Conservation (phyloP, 2,888 invertebrate species). For the Elmis aenea region DNA sequence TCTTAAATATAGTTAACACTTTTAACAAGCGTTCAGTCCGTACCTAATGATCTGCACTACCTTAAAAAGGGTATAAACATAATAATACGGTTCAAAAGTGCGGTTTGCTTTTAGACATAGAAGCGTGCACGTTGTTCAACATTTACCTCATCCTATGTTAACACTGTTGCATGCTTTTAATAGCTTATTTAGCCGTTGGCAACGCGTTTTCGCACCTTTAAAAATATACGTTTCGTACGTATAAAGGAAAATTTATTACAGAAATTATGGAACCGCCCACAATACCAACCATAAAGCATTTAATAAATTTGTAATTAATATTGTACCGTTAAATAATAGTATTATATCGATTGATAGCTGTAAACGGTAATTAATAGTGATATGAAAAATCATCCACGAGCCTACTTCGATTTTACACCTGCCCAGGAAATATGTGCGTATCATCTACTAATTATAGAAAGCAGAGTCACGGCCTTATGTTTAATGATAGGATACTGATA, state of each 20-base stretch:
- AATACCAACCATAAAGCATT: slow-evolving; percentile 2
- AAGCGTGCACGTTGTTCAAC: slow-evolving; percentile 18
- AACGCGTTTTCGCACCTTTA: slow-evolving; percentile 18
- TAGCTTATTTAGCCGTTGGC: slow-evolving; percentile 14
- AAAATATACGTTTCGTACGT: slow-evolving; percentile 12
- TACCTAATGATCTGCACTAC: slow-evolving; percentile 12
- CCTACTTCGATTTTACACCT: slow-evolving; percentile 23
- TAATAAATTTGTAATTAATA: slow-evolving; percentile 2
- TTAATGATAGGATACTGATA: slow-evolving; percentile 15
- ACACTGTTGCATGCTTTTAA: slow-evolving; percentile 19
- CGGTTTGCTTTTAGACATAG: slow-evolving; percentile 18
- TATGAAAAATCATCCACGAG: slow-evolving; percentile 18
- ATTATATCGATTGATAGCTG: slow-evolving; percentile 13
- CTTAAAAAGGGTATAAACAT: slow-evolving; percentile 8
- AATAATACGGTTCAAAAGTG: slow-evolving; percentile 15
- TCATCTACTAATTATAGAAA: slow-evolving; percentile 27
- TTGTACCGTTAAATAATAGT: slow-evolving; percentile 5
- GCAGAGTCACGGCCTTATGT: slow-evolving; percentile 23
- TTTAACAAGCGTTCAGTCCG: slow-evolving; percentile 9
- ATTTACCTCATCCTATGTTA: slow-evolving; percentile 11
- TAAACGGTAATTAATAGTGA: slow-evolving; percentile 21
- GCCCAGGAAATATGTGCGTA: slow-evolving; percentile 25
- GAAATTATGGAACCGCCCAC: slow-evolving; percentile 3
- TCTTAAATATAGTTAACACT: slow-evolving; percentile 18
- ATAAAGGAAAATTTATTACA: slow-evolving; percentile 9